Base-by-base conservation (phyloP, 2,888 invertebrate species). In the Amitus sp. region DNA sequence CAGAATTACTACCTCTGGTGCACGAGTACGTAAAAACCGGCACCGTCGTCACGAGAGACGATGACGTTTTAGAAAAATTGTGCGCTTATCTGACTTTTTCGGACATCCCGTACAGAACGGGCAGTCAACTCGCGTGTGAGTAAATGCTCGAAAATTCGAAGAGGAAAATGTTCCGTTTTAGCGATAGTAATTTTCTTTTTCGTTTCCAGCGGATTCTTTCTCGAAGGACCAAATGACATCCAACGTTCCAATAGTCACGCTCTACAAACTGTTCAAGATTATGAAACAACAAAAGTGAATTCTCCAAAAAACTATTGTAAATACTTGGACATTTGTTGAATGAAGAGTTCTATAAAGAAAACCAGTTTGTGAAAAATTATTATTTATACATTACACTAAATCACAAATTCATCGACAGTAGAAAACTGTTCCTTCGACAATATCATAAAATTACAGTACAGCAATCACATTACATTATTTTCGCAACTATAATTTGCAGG, bases 71-170 rank as follows among this genome's bases (percentile, higher is more conserved):
- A 51, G 80, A 80, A 51, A 85, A 84, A 49, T 73, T 89, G 13
- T 84, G 85, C 4, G 82, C 85, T 0, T 89, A 86, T 66, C 75
- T 88, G 1, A 85, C 85, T 37, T 89, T 86, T 71, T 85, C 88
- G 69, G 87, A 88, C 71, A 77, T 89, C 61, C 87, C 87, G 0
- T 84, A 79, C 61, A 80, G 82, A 27, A 77, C 79, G 2, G 67
- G 84, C 55, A 73, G 65, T 10, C 63, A 72, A 45, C 46, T 63
- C 51, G 50, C 67, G 48, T 66, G 79, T 78, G 62, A 75, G 76
- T 73, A 47, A 47, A 15, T 20, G 30, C 9, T 40, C 17, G 9
- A 23, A 7, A 5, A 23, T 7, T 23, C 23, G n/a, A n/a, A n/a
- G n/a, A n/a, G n/a, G n/a, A n/a, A n/a, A n/a, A n/a, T n/a, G n/a